Base-by-base conservation (phyloP, 2,888 invertebrate species). In the Diloba caeruleocephala region DNA sequence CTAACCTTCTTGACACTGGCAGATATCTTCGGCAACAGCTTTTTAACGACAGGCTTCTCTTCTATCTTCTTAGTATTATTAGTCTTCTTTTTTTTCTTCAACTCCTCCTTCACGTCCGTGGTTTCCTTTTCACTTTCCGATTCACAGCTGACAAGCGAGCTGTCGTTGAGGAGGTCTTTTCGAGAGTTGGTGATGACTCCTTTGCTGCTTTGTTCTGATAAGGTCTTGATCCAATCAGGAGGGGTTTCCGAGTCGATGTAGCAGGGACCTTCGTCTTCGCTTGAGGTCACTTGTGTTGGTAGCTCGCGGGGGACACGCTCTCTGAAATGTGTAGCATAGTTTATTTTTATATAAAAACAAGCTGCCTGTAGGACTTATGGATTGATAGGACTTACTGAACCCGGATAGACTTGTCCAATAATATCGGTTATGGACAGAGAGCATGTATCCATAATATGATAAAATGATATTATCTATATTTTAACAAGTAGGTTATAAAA, bases 291-390 rank as follows among this genome's bases (percentile, higher is more conserved):
- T 60, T 84, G 87, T 0, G 85, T 88, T 0, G 95, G 95, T 0
- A 95, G 71, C 33, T 95, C 94, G 14, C 95, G 88, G 28, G 94
- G 93, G 0, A 89, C 74, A 0, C 94, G 88, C 66, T 95, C 95
- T 66, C 96, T 93, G 34, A 81, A 91, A 74, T 38, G 3, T 29
- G 5, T 39, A 36, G 26, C n/a, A n/a, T n/a, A n/a, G n/a, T n/a
- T n/a, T n/a, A n/a, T n/a, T n/a, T n/a, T n/a, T n/a, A n/a, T n/a
- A n/a, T n/a, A n/a, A n/a, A n/a, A n/a, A n/a, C n/a, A n/a, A n/a
- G n/a, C n/a, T n/a, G n/a, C n/a, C n/a, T n/a, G n/a, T n/a, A n/a
- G n/a, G n/a, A n/a, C n/a, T n/a, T n/a, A n/a, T n/a, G n/a, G n/a
- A n/a, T n/a, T n/a, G n/a, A n/a, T n/a, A n/a, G n/a, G n/a, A n/a